A percentile compares a stretch with the other conserved stretches of the same genome.
phyloP scores from a whole-genome alignment of 2,888 invertebrate species.

The Fragum sueziense region DNA sequence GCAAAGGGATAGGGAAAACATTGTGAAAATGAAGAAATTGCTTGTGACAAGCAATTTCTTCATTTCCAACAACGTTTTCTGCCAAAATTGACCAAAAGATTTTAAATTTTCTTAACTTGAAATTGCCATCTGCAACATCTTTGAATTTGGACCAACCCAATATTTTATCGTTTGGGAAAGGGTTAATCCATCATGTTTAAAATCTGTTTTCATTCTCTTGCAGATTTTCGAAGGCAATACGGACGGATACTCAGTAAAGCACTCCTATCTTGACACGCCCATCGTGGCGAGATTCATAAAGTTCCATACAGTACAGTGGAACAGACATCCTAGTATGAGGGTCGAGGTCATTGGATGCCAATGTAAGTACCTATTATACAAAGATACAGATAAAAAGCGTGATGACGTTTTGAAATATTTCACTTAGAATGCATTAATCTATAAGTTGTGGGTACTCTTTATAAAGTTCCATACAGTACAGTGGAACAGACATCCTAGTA shows the following conservation, averaged over 20 bases:
- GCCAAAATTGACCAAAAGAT: no score
- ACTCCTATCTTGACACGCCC: conserved; percentile 83
- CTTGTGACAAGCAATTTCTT: neutral
- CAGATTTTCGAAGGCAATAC: conserved; percentile 84
- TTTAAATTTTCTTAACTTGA: no score
- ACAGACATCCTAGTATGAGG: conserved; percentile 84
- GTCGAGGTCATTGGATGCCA: conserved; percentile 84
- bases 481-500: conserved; percentile 84
- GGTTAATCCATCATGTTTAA: no score
- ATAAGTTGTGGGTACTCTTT: conserved; percentile 83
- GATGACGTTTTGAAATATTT: no score
- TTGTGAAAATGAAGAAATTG: neutral
- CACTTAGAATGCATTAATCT: no score
- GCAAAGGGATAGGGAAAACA: no score
- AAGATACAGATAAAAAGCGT: no score
- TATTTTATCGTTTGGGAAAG: no score
- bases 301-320: conserved; percentile 84
- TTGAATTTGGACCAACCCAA: no score
- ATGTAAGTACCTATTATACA: conserved; percentile 82
- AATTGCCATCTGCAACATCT: no score
- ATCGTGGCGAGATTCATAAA: conserved; percentile 83
- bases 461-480: conserved; percentile 83
- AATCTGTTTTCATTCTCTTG: conserved; percentile 14
- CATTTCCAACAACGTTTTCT: no score
- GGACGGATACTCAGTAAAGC: conserved; percentile 83